Evolutionary conservation across 2,888 invertebrate genomes (phyloP), one percentile per base, ranked within the genome.

Genomic region (Toxonevra muliebris): DNA sequence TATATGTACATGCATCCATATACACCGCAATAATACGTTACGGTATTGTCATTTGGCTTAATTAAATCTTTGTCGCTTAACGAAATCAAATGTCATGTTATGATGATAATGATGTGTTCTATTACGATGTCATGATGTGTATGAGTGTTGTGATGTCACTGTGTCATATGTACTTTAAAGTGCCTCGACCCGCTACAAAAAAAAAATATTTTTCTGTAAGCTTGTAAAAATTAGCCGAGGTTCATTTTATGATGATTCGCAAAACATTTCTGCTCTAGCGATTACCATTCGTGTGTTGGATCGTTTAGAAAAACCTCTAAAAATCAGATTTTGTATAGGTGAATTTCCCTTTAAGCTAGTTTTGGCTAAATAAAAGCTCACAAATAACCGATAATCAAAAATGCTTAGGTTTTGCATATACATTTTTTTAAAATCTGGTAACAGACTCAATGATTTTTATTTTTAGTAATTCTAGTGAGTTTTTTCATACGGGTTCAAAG

Each of bases 21-120:
- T 20, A 4, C 7, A 13, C 15, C 30, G 11, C 11, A 15, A 48
- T 20, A 20, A 53, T 17, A 53, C 15, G 41, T 61, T 61, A 61
- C 61, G 61, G 61, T 53, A 42, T 61, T 42, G 53, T 53, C 61
- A 50, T 45, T 45, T 61, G 11, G 40, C 50, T 48, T 61, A 61
- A 61, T 61, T 61, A 61, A 61, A 61, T 61, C 43, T 61, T 61
- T 19, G 48, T 20, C 48, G 48, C 7, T 61, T 48, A 45, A 19
- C 48, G 30, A 20, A 48, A 20, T 61, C 8, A 61, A 50, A 45
- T 48, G 50, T 61, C 61, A 61, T 61, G 61, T 50, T 61, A 43
- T 13, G 13, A 9, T 17, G 20, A n/a, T 13, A 7, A 11, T 15
- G 20, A 19, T 30, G 30, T 30, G 30, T 30, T 30, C 30, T 30